Percentiles rank a stretch among this genome's conserved stretches.
Evolutionary conservation across 2,888 invertebrate genomes (phyloP).

Genomic region (Melipona beecheii): DNA sequence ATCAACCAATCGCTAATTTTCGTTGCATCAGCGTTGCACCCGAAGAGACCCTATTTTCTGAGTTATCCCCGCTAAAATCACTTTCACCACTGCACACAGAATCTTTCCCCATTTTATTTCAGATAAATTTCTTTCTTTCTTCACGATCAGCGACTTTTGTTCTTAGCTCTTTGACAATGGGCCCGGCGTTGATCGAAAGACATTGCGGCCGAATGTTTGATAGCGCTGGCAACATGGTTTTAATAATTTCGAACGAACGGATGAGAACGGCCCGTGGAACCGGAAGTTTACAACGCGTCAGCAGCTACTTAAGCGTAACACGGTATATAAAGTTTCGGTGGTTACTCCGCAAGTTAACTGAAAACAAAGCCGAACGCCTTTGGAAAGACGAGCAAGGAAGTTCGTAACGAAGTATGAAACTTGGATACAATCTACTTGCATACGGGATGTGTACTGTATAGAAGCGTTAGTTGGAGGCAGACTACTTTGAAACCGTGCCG

Average conservation of each 20-base stretch:
- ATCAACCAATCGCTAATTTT: too few species aligned
- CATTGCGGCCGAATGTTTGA: conserved; percentile 4
- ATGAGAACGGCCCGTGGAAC: conserved; percentile 42
- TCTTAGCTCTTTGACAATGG: neutral
- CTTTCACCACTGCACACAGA: too few species aligned
- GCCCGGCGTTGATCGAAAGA: neutral
- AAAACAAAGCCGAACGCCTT: conserved; percentile 73
- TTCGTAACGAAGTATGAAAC: conserved; percentile 70
- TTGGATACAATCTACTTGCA: conserved; percentile 62
- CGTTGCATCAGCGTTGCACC: too few species aligned
- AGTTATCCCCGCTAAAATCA: too few species aligned
- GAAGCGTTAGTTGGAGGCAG: conserved; percentile 50
- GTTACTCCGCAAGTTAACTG: conserved; percentile 71
- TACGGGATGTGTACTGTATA: conserved; percentile 52
- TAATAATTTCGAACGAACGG: conserved; percentile 29
- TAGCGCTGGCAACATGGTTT: neutral
- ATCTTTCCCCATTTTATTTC: too few species aligned
- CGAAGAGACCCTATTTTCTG: too few species aligned
- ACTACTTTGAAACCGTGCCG: conserved; percentile 51
- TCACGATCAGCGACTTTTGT: neutral
- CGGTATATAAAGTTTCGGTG: conserved; percentile 59
- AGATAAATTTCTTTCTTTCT: neutral
- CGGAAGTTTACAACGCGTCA: conserved; percentile 60
- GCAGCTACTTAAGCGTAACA: conserved; percentile 59
- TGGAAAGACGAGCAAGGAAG: conserved; percentile 64